These are phyloP conservation scores for Phataginus tetradactyla DNA, from an alignment of 2,797 vertebrate species.

Conservation along the genomic window DNA sequence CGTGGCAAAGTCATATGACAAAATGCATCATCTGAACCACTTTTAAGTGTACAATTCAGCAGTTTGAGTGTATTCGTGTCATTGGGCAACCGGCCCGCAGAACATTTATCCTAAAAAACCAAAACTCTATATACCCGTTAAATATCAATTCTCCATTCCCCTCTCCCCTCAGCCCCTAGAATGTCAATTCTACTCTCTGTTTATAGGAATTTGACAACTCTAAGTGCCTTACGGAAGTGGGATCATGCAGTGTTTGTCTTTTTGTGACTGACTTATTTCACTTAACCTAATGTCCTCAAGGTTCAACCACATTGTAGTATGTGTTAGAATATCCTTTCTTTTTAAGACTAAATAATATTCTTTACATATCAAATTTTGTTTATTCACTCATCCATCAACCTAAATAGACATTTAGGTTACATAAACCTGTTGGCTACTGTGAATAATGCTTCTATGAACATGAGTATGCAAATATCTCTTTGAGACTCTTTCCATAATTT, in stretches of 20 bases:
- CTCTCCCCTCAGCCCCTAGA: not conserved
- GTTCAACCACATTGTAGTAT: not conserved
- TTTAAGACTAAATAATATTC: not conserved
- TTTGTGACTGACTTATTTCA: not conserved
- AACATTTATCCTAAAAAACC: not conserved
- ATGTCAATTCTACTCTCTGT: not conserved
- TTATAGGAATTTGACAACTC: not conserved
- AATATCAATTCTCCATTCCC: not conserved
- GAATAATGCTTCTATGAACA: not conserved
- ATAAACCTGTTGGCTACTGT: not conserved
- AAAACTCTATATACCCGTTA: not conserved
- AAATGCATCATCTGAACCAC: not conserved
- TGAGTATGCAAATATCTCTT: not conserved
- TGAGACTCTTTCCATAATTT: not conserved
- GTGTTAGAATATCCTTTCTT: not conserved
- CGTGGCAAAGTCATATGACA: not conserved
- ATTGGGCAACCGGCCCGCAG: not conserved
- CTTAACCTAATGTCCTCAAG: not conserved
- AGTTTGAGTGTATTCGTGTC: not conserved
- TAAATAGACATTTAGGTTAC: not conserved
- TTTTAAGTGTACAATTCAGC: not conserved
- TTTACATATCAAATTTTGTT: not conserved
- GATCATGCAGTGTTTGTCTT: not conserved
- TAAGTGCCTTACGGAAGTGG: not conserved
- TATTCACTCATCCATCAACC: not conserved